These are phyloP conservation scores for Agrochola circellaris DNA, from an alignment of 2,888 invertebrate genomes.

Conservation along the genomic window DNA sequence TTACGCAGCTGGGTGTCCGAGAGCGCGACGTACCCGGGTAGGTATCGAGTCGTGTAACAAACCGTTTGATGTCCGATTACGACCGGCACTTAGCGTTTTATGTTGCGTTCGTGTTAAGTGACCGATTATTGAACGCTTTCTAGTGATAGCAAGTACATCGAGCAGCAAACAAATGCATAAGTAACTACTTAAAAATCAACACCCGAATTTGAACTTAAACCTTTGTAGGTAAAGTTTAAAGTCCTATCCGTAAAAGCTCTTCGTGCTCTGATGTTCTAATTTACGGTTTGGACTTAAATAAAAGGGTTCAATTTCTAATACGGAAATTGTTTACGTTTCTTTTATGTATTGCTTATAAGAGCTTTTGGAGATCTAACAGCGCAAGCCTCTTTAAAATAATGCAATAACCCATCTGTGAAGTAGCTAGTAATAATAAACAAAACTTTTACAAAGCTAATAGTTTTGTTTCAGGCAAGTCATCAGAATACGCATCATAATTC, in stretches of 20 bases:
- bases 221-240: constrained; percentile 38
- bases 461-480: constrained; percentile 20
- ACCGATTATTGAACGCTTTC: constrained; percentile 79
- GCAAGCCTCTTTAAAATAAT: constrained; percentile 21
- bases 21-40: constrained; percentile 59
- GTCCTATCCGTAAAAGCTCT: constrained; percentile 8
- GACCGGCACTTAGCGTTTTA: constrained; percentile 77
- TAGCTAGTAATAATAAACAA: constrained; percentile 28
- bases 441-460: constrained; percentile 23
- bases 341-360: constrained; percentile 43
- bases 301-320: constrained; percentile 47
- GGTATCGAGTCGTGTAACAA: constrained; percentile 75
- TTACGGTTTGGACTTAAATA: constrained; percentile 48
- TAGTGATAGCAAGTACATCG: constrained; percentile 67
- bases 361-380: constrained; percentile 25
- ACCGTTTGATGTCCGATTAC: constrained; percentile 80
- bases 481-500: constrained; percentile 18
- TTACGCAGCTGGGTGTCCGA: constrained; percentile 78
- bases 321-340: constrained; percentile 55
- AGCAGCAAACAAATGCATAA: constrained; percentile 54
- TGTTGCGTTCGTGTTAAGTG: constrained; percentile 77
- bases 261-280: constrained; percentile 49
- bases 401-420: constrained; percentile 32
- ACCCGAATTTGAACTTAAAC: constrained; percentile 47
- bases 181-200: constrained; percentile 37